phyloP scores from a whole-genome alignment of 2,888 invertebrate genomes.

The Tiliacea citrago region DNA sequence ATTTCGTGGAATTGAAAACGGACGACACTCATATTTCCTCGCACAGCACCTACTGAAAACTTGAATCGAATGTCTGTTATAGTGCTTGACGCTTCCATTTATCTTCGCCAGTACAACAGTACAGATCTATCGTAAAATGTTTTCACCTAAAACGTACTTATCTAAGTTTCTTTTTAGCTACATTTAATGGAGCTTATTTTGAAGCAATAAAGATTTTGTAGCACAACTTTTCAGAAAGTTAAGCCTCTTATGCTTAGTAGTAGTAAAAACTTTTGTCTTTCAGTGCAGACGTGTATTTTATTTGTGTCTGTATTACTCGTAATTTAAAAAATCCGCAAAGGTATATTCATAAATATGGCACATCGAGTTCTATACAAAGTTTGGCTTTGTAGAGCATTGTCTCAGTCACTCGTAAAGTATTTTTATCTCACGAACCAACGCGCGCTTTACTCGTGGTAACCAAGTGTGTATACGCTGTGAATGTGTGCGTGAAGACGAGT shows the following conservation, averaged over 20 bases:
- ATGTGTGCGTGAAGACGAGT: no score
- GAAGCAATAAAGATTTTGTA: background rate
- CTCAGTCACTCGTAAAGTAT: no score
- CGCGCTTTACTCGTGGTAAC: no score
- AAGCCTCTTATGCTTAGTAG: background rate
- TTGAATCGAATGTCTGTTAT: conserved; percentile 38
- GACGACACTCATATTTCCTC: conserved; percentile 20
- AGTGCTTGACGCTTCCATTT: conserved; percentile 37
- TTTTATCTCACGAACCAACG: no score
- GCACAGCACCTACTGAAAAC: conserved; percentile 13
- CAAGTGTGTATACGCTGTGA: no score
- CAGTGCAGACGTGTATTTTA: background rate
- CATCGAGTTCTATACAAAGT: no score
- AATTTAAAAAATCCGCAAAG: no score
- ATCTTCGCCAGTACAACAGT: background rate
- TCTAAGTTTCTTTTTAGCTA: background rate
- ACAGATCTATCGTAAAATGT: conserved; percentile 9
- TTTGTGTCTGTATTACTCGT: no score
- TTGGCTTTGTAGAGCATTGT: no score
- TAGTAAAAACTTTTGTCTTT: conserved; percentile 1
- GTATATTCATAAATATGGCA: no score
- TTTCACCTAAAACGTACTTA: background rate
- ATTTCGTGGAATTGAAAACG: conserved; percentile 7
- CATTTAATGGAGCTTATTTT: conserved; percentile 18
- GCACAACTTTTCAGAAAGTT: background rate